Percentiles rank a stretch among this genome's conserved stretches.
These are phyloP conservation scores for Xerus inauris DNA, from an alignment of 2,113 vertebrate species.

Conservation along the genomic window DNA sequence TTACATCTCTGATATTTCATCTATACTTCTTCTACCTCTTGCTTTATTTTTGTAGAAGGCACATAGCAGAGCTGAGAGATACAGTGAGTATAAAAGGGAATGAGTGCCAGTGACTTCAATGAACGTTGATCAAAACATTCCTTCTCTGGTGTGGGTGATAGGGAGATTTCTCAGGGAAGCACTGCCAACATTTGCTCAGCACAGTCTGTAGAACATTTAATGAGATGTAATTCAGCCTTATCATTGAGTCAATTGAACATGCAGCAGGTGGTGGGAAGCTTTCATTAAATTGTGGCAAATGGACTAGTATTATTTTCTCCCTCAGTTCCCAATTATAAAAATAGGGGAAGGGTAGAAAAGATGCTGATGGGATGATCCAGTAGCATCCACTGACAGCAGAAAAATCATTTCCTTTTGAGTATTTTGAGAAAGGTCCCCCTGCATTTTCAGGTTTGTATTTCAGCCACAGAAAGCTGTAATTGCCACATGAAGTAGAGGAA, in stretches of 20 bases:
- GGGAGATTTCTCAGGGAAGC: slow-evolving; percentile 34
- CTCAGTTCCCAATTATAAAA: neutral
- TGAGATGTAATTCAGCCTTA: neutral
- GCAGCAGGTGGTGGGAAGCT: neutral
- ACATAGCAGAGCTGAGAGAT: neutral
- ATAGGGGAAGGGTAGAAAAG: neutral
- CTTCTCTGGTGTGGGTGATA: neutral
- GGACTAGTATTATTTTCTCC: neutral
- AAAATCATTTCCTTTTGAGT: neutral
- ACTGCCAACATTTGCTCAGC: neutral
- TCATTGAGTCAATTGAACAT: neutral
- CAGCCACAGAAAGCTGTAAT: neutral
- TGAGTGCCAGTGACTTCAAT: slow-evolving; percentile 17
- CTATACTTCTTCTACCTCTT: neutral
- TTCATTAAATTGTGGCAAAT: neutral
- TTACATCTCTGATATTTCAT: slow-evolving; percentile 4
- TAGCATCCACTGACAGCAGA: neutral
- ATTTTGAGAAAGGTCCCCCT: neutral
- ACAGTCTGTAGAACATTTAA: neutral
- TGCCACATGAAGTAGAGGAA: neutral
- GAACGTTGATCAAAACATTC: slow-evolving; percentile 42
- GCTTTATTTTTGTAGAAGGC: slow-evolving; percentile 50
- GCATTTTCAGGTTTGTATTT: neutral
- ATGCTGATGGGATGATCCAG: neutral
- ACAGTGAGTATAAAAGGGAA: slow-evolving; percentile 29